Evolutionary conservation across 1,140 invertebrate genomes (phyloP).

Genomic region (Eumeta japonica): DNA sequence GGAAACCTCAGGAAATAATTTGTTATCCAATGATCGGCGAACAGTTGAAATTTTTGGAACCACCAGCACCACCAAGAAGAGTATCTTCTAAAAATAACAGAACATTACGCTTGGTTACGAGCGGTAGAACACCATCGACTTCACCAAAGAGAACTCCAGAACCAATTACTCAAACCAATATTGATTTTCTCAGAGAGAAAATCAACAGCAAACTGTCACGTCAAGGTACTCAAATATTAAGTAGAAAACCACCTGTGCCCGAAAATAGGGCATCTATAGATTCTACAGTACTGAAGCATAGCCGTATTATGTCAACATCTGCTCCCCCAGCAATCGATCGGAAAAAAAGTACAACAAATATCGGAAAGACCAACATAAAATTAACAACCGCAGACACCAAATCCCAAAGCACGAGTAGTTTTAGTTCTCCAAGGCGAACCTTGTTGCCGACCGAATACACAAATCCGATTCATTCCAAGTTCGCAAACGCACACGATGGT

Average conservation of each 20-base stretch:
- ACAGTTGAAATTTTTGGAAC: slow-evolving; percentile 47
- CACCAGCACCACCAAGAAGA: slow-evolving; percentile 69
- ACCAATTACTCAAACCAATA: slow-evolving; percentile 40
- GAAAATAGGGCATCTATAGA: slow-evolving; percentile 17
- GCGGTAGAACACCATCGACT: slow-evolving; percentile 33
- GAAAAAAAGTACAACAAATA: slow-evolving; percentile 17
- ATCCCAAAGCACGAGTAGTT: slow-evolving; percentile 42
- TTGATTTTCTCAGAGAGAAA: slow-evolving; percentile 60
- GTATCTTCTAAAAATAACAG: slow-evolving; percentile 72
- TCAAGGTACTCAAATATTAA: slow-evolving; percentile 49
- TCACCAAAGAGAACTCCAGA: slow-evolving; percentile 16
- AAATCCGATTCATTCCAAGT: slow-evolving; percentile 25
- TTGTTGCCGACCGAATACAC: slow-evolving; percentile 47
- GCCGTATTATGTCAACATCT: slow-evolving; percentile 35
- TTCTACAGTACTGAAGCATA: slow-evolving; percentile 32
- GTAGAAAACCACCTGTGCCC: slow-evolving; percentile 30
- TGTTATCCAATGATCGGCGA: slow-evolving; percentile 60
- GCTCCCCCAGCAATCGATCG: slow-evolving; percentile 36
- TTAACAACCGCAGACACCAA: slow-evolving; percentile 15
- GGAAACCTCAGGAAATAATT: slow-evolving; percentile 53
- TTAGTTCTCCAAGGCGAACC: slow-evolving; percentile 46
- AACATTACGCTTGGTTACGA: slow-evolving; percentile 66
- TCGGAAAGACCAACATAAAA: slow-evolving; percentile 20
- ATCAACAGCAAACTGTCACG: slow-evolving; percentile 58
- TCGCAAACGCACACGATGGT: slow-evolving; percentile 14